Percentiles rank a stretch among this genome's conserved stretches.
Evolutionary conservation across 2,113 vertebrate species (phyloP).

Genomic region (Eolophus roseicapilla): DNA sequence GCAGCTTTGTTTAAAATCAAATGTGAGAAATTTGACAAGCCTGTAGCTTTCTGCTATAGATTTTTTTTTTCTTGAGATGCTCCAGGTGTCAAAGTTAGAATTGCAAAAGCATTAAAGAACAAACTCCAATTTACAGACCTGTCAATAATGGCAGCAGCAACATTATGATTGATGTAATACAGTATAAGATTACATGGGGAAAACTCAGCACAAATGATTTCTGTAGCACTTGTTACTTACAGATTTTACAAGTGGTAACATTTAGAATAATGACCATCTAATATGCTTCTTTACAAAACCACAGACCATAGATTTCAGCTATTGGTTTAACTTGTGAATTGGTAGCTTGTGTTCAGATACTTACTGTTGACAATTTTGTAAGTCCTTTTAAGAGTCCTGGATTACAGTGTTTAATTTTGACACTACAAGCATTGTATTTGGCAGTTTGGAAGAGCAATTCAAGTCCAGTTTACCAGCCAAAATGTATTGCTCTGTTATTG

Average conservation of each 20-base stretch:
- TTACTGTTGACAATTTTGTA: neutral
- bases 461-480: neutral
- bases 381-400: neutral
- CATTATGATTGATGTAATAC: neutral
- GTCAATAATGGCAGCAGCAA: neutral
- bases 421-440: neutral
- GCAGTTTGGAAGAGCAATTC: neutral
- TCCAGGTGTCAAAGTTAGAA: neutral
- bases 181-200: neutral
- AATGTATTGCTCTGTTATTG: neutral
- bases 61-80: slow-evolving; percentile 5
- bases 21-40: neutral
- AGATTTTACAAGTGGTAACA: neutral
- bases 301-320: neutral
- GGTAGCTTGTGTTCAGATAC: neutral
- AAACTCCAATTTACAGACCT: slow-evolving; percentile 5
- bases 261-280: neutral
- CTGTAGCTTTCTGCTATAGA: neutral
- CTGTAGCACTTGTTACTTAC: neutral
- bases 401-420: neutral
- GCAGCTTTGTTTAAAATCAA: neutral
- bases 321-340: neutral
- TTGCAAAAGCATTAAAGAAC: neutral
- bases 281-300: neutral
- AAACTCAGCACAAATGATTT: neutral